Evolutionary conservation across 92 coral and sea anemone genomes (phyloP), one percentile per base, ranked within the genome.

Genomic region (Zoanthus sansibaricus): DNA sequence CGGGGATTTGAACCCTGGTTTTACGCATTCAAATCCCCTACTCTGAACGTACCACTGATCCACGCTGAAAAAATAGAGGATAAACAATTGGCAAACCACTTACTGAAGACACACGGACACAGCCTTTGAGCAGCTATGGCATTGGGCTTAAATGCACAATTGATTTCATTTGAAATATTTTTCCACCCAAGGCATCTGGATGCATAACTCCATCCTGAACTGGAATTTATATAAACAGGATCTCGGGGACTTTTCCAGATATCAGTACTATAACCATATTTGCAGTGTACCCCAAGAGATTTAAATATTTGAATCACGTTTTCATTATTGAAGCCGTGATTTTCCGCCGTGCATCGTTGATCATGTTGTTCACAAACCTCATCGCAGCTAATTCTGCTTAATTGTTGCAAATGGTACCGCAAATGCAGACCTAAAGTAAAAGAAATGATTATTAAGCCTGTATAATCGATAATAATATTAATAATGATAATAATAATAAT

Each of bases 161-260:
- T 17, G 78, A 74, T 74, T 21, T 47, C 9, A 21, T 47, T 47
- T 46, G 78, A 59, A 47, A 74, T 74, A 8, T 46, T 30, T 74
- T 74, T 74, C 78, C 78, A 74, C 10, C 78, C 78, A n/a, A 74
- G 59, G 15, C 78, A 74, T n/a, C 78, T 25, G 25, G 11, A 18
- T 46, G 17, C 20, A 14, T 0, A 0, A 5, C 2, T 2, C 78
- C 78, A 74, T 6, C 16, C 3, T 74, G 56, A 52, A 7, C 2
- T 2, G 78, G 46, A 9, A n/a, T 2, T 46, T 74, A 74, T 46
- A 74, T 46, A 74, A n/a, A 42, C 78, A 14, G 78, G 78, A 45
- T 18, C 54, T 74, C 59, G 30, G 6, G 17, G 0, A 21, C 13
- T 18, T 42, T 1, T 9, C 58, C 59, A 74, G 3, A 10, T 46